Evolutionary conservation across 2,888 invertebrate genomes (phyloP).

Genomic region (Tenthredo notha): DNA sequence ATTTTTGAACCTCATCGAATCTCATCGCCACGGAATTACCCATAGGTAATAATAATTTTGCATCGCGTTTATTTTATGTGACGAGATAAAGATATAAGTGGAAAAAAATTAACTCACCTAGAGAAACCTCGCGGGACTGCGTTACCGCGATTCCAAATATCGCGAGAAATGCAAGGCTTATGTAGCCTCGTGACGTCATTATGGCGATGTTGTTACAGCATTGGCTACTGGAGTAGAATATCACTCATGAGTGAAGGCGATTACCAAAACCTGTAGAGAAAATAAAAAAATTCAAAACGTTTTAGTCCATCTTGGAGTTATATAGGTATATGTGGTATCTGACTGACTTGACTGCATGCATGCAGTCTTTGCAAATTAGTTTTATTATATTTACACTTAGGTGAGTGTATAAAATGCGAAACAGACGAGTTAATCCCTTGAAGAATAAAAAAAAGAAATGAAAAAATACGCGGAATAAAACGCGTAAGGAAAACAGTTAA

Average conservation of each 20-base stretch:
- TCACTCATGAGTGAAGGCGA: constrained; percentile 66
- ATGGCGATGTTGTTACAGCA: constrained; percentile 58
- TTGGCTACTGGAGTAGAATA: constrained; percentile 59
- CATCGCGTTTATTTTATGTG: not conserved
- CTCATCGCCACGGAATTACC: not conserved
- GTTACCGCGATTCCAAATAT: constrained; percentile 64
- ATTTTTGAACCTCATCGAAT: constrained; percentile 57
- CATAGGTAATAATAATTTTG: not conserved
- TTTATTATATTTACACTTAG: constrained; percentile 26
- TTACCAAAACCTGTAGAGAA: not conserved
- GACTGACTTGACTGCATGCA: not conserved
- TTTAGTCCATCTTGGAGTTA: not conserved
- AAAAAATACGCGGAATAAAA: constrained; percentile 48
- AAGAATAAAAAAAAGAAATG: no score
- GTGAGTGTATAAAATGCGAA: constrained; percentile 37
- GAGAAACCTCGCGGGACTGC: constrained; percentile 65
- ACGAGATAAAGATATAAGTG: no score
- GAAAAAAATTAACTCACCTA: constrained; percentile 73
- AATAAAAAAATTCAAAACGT: constrained; percentile 60
- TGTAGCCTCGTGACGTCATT: constrained; percentile 68
- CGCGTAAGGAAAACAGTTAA: not conserved
- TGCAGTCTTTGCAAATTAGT: not conserved
- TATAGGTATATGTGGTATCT: not conserved
- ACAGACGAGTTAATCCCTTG: constrained; percentile 49
- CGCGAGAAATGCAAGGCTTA: constrained; percentile 67